Evolutionary conservation across 2,888 invertebrate genomes (phyloP).

Genomic region (Latrodectus elegans): DNA sequence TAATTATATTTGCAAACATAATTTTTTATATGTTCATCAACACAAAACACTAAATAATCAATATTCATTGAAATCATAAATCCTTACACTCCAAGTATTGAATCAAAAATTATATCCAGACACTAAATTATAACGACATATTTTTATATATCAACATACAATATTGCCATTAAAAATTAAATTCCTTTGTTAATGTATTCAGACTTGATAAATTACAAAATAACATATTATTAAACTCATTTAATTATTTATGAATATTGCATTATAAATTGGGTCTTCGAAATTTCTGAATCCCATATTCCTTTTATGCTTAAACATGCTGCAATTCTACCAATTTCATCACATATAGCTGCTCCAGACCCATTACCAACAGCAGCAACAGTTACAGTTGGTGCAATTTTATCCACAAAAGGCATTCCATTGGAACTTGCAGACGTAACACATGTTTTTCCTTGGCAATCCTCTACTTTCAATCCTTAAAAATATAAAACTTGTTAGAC

Average conservation of each 20-base stretch:
- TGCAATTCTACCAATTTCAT: constrained; percentile 73
- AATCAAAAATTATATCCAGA: too few relatives aligned
- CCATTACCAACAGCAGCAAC: constrained; percentile 72
- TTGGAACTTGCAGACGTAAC: constrained; percentile 71
- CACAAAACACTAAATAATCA: too few relatives aligned
- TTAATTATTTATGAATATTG: not conserved
- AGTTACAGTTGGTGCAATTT: constrained; percentile 54
- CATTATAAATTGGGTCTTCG: constrained; percentile 31
- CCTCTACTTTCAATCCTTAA: constrained; percentile 25
- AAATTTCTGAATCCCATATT: constrained; percentile 71
- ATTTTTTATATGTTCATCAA: too few relatives aligned
- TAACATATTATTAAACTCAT: too few relatives aligned
- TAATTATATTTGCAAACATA: too few relatives aligned
- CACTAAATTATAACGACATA: too few relatives aligned
- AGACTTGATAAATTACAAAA: too few relatives aligned
- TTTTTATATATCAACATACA: too few relatives aligned
- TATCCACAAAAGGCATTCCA: constrained; percentile 65
- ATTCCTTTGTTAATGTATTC: too few relatives aligned
- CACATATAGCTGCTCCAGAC: constrained; percentile 72
- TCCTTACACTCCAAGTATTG: too few relatives aligned
- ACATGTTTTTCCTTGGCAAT: constrained; percentile 27
- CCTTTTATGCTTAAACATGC: constrained; percentile 71
- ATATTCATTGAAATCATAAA: too few relatives aligned
- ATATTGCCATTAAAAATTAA: too few relatives aligned
- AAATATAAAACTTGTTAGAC: not conserved